Conservation (phyloP, 1,140 invertebrate species). For the Euura saliciscinereae region DNA sequence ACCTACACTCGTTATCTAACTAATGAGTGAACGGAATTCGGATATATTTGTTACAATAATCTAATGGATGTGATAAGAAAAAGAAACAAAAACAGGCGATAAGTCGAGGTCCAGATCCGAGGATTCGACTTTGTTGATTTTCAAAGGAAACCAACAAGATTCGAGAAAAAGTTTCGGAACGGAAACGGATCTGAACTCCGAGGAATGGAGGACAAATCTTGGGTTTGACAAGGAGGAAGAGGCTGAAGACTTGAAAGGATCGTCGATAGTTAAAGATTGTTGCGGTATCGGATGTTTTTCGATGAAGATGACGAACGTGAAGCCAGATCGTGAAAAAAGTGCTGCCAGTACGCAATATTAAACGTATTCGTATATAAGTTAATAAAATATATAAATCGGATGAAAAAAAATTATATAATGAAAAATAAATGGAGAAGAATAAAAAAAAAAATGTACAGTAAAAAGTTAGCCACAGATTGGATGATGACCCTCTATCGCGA, state of each 20-base stretch:
- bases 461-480: too few species aligned
- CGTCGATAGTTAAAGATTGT: too few species aligned
- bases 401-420: slow-evolving; percentile 9
- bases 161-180: background rate
- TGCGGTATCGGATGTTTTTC: too few species aligned
- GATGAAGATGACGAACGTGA: too few species aligned
- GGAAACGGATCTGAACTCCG: background rate
- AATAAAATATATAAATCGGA: slow-evolving; percentile 9
- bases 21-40: too few species aligned
- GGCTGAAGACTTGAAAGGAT: too few species aligned
- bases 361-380: slow-evolving; percentile 31
- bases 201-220: too few species aligned
- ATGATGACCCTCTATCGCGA: too few species aligned
- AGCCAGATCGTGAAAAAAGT: slow-evolving; percentile 31
- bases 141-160: background rate
- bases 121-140: too few species aligned
- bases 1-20: too few species aligned
- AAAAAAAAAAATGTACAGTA: background rate
- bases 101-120: background rate
- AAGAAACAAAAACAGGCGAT: slow-evolving; percentile 7
- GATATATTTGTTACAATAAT: too few species aligned
- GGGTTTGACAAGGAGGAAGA: too few species aligned
- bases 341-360: slow-evolving; percentile 51
- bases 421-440: background rate
- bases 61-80: slow-evolving; percentile 6